Evolutionary conservation across 1,140 invertebrate species (phyloP).

Genomic region (Drosophila malerkotliana): DNA sequence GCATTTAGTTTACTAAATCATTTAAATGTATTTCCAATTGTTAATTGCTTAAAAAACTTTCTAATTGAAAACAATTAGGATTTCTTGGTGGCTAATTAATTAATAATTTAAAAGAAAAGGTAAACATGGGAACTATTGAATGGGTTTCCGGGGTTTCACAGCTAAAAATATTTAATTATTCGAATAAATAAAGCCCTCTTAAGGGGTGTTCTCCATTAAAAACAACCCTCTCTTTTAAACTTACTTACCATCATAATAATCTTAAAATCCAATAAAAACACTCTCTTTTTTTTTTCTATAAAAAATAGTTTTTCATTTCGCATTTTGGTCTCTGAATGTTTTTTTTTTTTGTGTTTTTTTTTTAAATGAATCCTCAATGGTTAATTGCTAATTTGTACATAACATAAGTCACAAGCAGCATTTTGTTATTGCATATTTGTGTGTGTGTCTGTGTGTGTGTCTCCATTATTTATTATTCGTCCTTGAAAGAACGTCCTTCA

Average conservation of each 20-base stretch:
- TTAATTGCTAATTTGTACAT: slow-evolving; percentile 81
- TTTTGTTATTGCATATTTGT: slow-evolving; percentile 68
- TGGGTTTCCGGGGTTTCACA: neutral
- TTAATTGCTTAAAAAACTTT: neutral
- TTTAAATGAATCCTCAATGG: slow-evolving; percentile 62
- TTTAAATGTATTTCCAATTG: neutral
- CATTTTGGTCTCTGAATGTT: slow-evolving; percentile 66
- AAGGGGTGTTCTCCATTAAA: too few relatives aligned
- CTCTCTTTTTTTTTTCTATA: slow-evolving; percentile 37
- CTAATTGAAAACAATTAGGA: neutral
- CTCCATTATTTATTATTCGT: neutral
- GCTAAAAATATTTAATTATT: neutral
- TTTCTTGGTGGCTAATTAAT: neutral
- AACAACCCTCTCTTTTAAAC: neutral
- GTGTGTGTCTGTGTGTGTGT: slow-evolving; percentile 15
- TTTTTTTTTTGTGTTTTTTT: slow-evolving; percentile 32
- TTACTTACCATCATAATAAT: too few relatives aligned
- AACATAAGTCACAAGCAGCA: slow-evolving; percentile 78
- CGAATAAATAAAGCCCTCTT: too few relatives aligned
- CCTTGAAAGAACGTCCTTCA: neutral
- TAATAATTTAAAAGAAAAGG: neutral
- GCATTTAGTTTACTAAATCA: neutral
- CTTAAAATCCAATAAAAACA: neutral
- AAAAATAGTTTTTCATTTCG: slow-evolving; percentile 63
- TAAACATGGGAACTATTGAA: neutral